Conservation (phyloP, 2,797 vertebrate genomes). For the Peromyscus eremicus region DNA sequence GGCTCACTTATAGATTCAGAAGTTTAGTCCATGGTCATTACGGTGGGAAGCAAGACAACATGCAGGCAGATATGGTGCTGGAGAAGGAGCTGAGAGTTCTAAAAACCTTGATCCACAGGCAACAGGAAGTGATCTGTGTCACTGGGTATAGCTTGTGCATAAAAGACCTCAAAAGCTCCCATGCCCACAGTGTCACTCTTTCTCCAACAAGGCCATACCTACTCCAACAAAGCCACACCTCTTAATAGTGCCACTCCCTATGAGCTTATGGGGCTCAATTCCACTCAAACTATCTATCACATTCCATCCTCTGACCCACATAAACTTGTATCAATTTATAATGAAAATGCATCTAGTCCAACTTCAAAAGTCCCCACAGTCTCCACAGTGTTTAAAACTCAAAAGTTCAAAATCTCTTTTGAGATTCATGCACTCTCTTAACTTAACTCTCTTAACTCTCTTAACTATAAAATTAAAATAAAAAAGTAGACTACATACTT, state of each 20-base stretch:
- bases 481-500: too few relatives aligned
- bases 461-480: too few relatives aligned
- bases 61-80: background rate
- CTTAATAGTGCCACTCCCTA: background rate
- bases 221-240: background rate
- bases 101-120: background rate
- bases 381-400: too few relatives aligned
- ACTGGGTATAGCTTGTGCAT: background rate
- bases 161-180: background rate
- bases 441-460: too few relatives aligned
- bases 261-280: background rate
- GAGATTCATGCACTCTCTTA: too few relatives aligned
- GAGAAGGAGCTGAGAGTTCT: background rate
- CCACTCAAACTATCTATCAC: background rate
- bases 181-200: background rate
- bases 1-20: background rate
- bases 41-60: background rate
- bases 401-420: too few relatives aligned
- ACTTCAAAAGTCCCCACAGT: too few relatives aligned
- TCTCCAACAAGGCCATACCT: background rate
- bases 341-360: too few relatives aligned
- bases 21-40: background rate
- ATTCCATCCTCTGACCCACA: too few relatives aligned
- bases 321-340: too few relatives aligned
- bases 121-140: background rate